Evolutionary conservation across 2,888 invertebrate species (phyloP).

Genomic region (Malthinus seriepunctatus): DNA sequence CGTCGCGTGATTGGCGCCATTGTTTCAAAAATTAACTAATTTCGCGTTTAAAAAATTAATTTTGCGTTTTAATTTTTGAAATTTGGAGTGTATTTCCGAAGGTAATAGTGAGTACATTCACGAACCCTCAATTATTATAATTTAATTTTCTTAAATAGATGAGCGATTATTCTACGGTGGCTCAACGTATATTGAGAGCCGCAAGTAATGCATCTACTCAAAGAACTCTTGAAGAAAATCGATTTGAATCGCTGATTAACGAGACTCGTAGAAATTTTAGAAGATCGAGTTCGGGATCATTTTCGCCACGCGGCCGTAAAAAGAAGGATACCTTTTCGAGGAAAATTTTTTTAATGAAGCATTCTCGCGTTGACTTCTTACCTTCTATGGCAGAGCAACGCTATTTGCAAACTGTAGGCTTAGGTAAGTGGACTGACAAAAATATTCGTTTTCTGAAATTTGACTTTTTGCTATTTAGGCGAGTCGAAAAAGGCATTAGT

Average conservation of each 20-base stretch:
- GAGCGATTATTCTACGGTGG: conserved; percentile 1
- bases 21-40: too few relatives aligned
- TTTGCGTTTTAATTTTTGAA: too few relatives aligned
- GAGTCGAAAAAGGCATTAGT: too few relatives aligned
- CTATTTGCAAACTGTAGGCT: neutral
- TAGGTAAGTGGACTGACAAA: too few relatives aligned
- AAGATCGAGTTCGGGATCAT: neutral
- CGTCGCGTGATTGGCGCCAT: too few relatives aligned
- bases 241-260: neutral
- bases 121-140: too few relatives aligned
- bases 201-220: conserved; percentile 6
- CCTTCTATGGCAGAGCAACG: conserved; percentile 2
- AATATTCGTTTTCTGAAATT: too few relatives aligned
- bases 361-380: conserved; percentile 5
- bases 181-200: conserved; percentile 7
- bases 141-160: neutral
- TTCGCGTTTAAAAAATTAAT: too few relatives aligned
- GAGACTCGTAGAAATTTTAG: conserved; percentile 3
- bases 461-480: too few relatives aligned
- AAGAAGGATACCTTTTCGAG: neutral
- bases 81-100: too few relatives aligned
- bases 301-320: conserved; percentile 2
- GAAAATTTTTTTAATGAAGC: neutral
- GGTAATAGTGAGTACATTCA: too few relatives aligned
- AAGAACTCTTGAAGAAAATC: conserved; percentile 3